Base-by-base conservation (phyloP, 2,113 vertebrate genomes). In the Python bivittatus region DNA sequence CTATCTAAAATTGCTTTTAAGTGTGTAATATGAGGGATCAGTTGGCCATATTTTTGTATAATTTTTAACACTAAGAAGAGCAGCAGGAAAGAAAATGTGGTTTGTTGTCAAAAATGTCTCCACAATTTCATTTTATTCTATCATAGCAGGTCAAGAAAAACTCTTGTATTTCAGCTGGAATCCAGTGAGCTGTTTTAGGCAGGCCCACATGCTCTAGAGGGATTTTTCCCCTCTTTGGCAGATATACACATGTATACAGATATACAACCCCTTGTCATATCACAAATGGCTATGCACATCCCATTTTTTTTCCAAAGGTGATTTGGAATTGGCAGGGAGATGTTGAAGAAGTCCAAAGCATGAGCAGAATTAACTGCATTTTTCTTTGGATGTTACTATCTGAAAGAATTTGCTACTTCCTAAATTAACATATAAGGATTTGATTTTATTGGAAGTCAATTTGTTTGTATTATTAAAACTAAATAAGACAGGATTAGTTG, bases 381-480 rank as follows among this genome's bases (percentile, higher is more conserved):
- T 42, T 60, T 87, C 13, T 68, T 91, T 58, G 61, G 27, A 88
- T 88, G 33, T 53, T 44, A 91, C 91, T 94, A 4, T 52, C 90
- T 96, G 92, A 94, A 7, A 88, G 8, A 91, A 72, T 84, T 48
- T 93, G 27, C 91, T 94, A 90, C 91, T 95, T 90, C 88, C 92
- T 95, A 92, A 92, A 94, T 93, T 93, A 92, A 95, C 90, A 94
- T 89, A 53, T 6, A 92, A 91, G 4, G 17, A 13, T 92, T 52
- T 84, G 61, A 60, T 22, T 58, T 11, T 33, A 88, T 56, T 48
- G 54, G 54, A 60, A 58, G 38, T 92, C 38, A 89, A 17, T 33
- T 79, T 44, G 23, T 89, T 38, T 52, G 4, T 44, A 89, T 53
- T 84, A 13, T 58, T 88, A 6, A 44, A 72, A 56, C 23, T 87